These are phyloP conservation scores for Nautilus pompilius DNA, from an alignment of 1,140 invertebrate genomes.

Conservation along the genomic window DNA sequence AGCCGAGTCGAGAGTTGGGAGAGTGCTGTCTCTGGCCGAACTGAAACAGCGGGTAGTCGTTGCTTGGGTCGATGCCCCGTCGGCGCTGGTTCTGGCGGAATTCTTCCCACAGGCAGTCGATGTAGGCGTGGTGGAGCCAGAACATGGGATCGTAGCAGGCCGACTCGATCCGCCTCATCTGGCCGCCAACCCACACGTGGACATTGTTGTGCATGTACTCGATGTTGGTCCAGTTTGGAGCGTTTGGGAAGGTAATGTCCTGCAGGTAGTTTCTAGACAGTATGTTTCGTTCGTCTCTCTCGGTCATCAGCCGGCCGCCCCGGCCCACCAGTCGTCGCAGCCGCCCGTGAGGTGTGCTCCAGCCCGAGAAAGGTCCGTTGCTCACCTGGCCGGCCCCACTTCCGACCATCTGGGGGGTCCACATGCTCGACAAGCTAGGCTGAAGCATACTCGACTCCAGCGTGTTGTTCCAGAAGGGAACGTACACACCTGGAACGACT, in stretches of 20 bases:
- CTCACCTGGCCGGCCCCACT: neutral
- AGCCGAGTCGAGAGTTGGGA: slow-evolving; percentile 12
- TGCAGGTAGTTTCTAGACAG: slow-evolving; percentile 17
- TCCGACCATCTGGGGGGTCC: neutral
- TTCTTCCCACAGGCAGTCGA: slow-evolving; percentile 42
- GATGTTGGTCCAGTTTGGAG: slow-evolving; percentile 22
- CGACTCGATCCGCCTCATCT: slow-evolving; percentile 28
- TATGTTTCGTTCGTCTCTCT: slow-evolving; percentile 22
- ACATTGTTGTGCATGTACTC: slow-evolving; percentile 30
- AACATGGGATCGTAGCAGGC: slow-evolving; percentile 29
- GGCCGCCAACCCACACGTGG: slow-evolving; percentile 28
- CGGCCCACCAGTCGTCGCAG: slow-evolving; percentile 27
- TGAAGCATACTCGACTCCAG: slow-evolving; percentile 25
- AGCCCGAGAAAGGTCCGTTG: slow-evolving; percentile 28
- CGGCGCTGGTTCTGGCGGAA: slow-evolving; percentile 28
- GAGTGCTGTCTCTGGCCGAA: slow-evolving; percentile 20
- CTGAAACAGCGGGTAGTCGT: slow-evolving; percentile 30
- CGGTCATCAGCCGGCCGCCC: slow-evolving; percentile 18
- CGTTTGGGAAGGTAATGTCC: slow-evolving; percentile 35
- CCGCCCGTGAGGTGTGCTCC: slow-evolving; percentile 30
- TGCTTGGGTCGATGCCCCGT: slow-evolving; percentile 17
- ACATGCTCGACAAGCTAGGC: neutral
- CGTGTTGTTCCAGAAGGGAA: slow-evolving; percentile 45
- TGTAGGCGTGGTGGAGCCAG: slow-evolving; percentile 26
- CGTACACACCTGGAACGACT: slow-evolving; percentile 25